Evolutionary conservation across 2,888 invertebrate genomes (phyloP).

Genomic region (Aphrophora alni): DNA sequence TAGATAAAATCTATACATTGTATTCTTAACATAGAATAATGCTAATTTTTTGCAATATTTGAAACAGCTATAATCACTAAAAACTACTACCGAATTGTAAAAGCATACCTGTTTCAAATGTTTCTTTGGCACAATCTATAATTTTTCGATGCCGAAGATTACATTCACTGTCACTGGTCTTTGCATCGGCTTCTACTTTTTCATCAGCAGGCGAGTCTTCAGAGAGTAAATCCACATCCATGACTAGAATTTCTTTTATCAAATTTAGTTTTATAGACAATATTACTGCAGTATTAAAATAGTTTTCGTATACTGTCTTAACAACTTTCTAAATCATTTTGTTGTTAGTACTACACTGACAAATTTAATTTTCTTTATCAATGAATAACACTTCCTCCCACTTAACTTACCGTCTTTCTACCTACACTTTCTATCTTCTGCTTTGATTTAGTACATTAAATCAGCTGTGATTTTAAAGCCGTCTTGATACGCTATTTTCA

Average conservation of each 20-base stretch:
- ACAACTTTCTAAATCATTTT: not conserved
- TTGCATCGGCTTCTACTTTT: not conserved
- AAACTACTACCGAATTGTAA: not conserved
- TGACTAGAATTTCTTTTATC: not conserved
- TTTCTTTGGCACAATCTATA: slow-evolving; percentile 44
- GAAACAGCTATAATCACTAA: too few relatives aligned
- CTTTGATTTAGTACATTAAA: not conserved
- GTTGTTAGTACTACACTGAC: not conserved
- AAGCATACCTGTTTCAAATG: slow-evolving; percentile 42
- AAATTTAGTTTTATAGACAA: not conserved
- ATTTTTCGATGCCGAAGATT: slow-evolving; percentile 40
- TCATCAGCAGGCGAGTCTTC: not conserved
- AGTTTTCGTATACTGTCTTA: not conserved
- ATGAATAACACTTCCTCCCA: not conserved
- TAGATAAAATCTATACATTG: too few relatives aligned
- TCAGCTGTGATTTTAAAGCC: not conserved
- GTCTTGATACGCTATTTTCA: not conserved
- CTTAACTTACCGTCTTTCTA: not conserved
- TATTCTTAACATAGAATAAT: too few relatives aligned
- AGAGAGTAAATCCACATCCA: not conserved
- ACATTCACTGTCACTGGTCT: slow-evolving; percentile 16
- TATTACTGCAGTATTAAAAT: not conserved
- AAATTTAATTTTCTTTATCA: not conserved
- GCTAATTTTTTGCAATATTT: too few relatives aligned
- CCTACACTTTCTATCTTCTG: slow-evolving; percentile 2